These are phyloP conservation scores for Druceiella hillmani DNA, from an alignment of 2,888 invertebrate species.

Conservation along the genomic window DNA sequence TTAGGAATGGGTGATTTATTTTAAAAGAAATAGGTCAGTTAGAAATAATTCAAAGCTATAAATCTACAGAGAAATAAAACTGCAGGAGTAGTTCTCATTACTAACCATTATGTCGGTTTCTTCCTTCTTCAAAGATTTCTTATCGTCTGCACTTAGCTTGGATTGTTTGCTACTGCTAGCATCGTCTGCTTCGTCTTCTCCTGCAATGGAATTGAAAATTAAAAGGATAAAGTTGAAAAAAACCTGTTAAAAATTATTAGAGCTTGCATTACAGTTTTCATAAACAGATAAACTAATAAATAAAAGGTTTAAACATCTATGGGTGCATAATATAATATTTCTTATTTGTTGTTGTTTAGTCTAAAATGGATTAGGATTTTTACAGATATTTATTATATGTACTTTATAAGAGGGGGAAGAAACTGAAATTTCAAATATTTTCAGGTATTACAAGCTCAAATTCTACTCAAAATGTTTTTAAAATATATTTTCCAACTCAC, in stretches of 20 bases:
- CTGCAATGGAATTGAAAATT: conserved; percentile 24
- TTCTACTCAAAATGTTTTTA: too few relatives aligned
- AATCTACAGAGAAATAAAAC: conserved; percentile 4
- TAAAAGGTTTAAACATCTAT: not conserved
- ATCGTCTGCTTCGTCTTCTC: conserved; percentile 37
- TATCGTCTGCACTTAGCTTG: conserved; percentile 47
- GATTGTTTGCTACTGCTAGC: conserved; percentile 38
- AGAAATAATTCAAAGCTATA: conserved; percentile 9
- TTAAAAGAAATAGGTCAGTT: too few relatives aligned
- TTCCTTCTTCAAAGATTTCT: conserved; percentile 54
- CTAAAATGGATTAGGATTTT: too few relatives aligned
- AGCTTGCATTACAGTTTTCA: not conserved
- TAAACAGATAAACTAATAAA: not conserved
- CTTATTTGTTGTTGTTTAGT: too few relatives aligned
- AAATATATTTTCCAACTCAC: too few relatives aligned
- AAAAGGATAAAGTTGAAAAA: not conserved
- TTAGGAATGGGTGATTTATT: not conserved
- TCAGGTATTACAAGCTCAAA: too few relatives aligned
- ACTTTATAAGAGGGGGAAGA: too few relatives aligned
- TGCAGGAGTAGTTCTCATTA: not conserved
- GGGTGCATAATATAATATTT: too few relatives aligned
- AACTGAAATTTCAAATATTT: too few relatives aligned
- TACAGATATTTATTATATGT: too few relatives aligned
- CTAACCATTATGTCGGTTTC: conserved; percentile 67
- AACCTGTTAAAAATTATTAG: conserved; percentile 4